Percentiles rank a stretch among this genome's conserved stretches.
These are phyloP conservation scores for Neelides sp. DNA, from an alignment of 1,140 invertebrate species.

Conservation along the genomic window DNA sequence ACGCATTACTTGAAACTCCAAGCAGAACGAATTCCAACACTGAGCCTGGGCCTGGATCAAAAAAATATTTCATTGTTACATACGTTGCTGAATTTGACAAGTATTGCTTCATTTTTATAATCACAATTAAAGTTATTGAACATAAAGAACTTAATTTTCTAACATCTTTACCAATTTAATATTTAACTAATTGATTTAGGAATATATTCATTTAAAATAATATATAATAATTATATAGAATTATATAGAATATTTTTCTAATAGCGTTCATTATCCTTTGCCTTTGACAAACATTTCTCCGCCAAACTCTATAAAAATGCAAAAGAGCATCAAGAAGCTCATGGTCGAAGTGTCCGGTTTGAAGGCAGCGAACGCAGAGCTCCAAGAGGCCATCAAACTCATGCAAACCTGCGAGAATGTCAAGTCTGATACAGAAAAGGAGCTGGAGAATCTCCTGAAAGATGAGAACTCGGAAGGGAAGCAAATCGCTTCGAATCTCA, in stretches of 20 bases:
- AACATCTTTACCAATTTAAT: conserved; percentile 1
- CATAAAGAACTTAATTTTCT: background rate
- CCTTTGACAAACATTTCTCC: conserved; percentile 41
- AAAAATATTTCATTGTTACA: conserved; percentile 38
- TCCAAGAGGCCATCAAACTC: background rate
- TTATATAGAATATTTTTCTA: too few relatives aligned
- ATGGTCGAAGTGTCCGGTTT: conserved; percentile 36
- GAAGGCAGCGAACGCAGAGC: conserved; percentile 4
- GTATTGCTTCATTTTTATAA: conserved; percentile 24
- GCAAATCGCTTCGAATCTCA: background rate
- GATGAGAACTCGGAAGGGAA: background rate
- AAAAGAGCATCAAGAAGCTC: conserved; percentile 39
- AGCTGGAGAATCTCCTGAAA: background rate
- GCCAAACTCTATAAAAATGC: conserved; percentile 39
- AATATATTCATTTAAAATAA: background rate
- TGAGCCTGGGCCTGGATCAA: background rate
- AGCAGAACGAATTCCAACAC: background rate
- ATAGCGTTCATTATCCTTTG: conserved; percentile 42
- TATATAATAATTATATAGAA: too few relatives aligned
- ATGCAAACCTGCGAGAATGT: background rate
- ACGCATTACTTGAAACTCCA: background rate
- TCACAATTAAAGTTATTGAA: background rate
- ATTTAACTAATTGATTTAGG: conserved; percentile 2
- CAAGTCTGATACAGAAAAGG: background rate
- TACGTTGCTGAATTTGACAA: conserved; percentile 40